These are phyloP conservation scores for Nasonia vitripennis DNA, from an alignment of 1,140 invertebrate genomes.

Conservation along the genomic window DNA sequence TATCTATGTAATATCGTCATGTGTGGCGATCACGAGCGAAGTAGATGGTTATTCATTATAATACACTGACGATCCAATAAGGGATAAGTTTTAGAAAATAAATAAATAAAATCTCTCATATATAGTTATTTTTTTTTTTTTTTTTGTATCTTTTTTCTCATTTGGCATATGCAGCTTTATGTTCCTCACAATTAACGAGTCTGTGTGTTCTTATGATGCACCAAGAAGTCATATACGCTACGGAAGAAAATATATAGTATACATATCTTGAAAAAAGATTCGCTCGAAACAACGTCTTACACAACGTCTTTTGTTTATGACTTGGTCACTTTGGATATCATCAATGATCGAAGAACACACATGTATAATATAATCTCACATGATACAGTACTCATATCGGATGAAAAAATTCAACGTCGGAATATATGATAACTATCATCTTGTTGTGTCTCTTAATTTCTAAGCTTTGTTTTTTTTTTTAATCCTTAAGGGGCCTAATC, in stretches of 20 bases:
- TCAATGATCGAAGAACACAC: background rate
- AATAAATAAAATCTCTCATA: background rate
- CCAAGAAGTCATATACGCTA: background rate
- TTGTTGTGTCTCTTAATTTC: background rate
- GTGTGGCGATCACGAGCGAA: background rate
- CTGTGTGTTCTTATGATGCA: too few relatives aligned
- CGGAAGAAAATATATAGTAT: background rate
- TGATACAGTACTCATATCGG: too few relatives aligned
- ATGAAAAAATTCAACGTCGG: background rate
- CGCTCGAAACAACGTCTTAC: background rate
- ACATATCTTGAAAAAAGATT: background rate
- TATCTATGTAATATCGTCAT: conserved; percentile 59
- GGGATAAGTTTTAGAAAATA: background rate
- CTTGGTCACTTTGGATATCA: background rate
- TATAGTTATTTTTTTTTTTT: background rate
- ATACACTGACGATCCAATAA: background rate
- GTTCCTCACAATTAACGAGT: too few relatives aligned
- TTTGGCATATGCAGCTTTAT: background rate
- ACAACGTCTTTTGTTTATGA: background rate
- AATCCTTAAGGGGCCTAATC: background rate
- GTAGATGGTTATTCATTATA: background rate
- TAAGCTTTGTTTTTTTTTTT: background rate
- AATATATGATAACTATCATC: background rate
- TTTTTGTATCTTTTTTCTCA: background rate
- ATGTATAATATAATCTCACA: background rate